These are phyloP conservation scores for Bathynomus jamesi DNA, from an alignment of 1,140 invertebrate genomes.

Conservation along the genomic window DNA sequence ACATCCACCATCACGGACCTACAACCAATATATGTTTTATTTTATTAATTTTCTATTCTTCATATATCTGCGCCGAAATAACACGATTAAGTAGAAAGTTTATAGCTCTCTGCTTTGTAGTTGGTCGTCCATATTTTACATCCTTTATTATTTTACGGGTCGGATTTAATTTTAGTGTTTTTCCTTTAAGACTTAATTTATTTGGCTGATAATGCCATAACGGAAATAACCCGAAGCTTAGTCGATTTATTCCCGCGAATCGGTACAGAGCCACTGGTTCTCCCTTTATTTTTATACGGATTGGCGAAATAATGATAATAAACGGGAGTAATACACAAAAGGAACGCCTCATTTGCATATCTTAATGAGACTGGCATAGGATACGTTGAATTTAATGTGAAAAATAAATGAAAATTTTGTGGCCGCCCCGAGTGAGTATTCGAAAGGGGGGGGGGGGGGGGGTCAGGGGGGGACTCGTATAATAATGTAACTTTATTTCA, in stretches of 20 bases:
- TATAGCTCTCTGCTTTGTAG: background rate
- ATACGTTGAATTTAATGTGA: constrained; percentile 37
- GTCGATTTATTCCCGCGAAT: background rate
- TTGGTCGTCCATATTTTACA: constrained; percentile 4
- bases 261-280: constrained; percentile 17
- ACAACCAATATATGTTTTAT: too few species aligned
- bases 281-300: constrained; percentile 33
- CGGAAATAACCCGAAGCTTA: background rate
- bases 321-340: constrained; percentile 36
- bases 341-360: constrained; percentile 37
- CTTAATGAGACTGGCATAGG: constrained; percentile 38
- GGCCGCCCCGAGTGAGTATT: constrained; percentile 16
- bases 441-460: background rate
- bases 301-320: constrained; percentile 37
- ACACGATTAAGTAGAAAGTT: constrained; percentile 3
- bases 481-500: background rate
- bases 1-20: too few species aligned
- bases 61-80: background rate
- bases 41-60: background rate
- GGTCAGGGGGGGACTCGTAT: background rate
- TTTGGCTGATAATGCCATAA: background rate
- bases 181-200: constrained; percentile 1
- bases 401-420: constrained; percentile 37
- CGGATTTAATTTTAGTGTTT: constrained; percentile 16
- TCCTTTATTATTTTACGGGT: constrained; percentile 12